phyloP scores from a whole-genome alignment of 2,113 vertebrate genomes.

The Eulemur macaco region DNA sequence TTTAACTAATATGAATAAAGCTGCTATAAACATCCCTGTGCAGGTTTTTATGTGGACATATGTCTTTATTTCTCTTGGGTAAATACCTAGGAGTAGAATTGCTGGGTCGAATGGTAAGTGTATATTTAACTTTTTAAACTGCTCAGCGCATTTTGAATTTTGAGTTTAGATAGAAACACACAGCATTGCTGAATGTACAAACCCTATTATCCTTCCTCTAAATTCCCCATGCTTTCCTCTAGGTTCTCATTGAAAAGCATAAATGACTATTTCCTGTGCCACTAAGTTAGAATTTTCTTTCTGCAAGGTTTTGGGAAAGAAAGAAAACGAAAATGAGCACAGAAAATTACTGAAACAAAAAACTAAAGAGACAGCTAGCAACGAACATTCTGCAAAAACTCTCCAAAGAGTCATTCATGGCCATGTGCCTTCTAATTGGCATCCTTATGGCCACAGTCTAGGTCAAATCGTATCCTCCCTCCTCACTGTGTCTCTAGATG shows the following conservation, averaged over 20 bases:
- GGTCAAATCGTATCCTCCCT: neutral
- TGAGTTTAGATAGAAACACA: neutral
- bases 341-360: neutral
- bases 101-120: neutral
- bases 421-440: neutral
- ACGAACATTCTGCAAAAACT: neutral
- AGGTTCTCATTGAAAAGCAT: neutral
- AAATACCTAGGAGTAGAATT: neutral
- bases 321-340: neutral
- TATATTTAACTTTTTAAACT: constrained; percentile 6
- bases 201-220: neutral
- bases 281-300: constrained; percentile 21
- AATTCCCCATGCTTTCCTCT: neutral
- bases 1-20: neutral
- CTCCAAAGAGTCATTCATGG: neutral
- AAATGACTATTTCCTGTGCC: neutral
- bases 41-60: neutral
- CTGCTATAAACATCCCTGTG: neutral
- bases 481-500: neutral
- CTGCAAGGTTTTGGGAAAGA: neutral
- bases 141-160: neutral
- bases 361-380: neutral
- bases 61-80: neutral
- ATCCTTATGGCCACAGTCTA: neutral
- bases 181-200: neutral